Conservation (phyloP, 2,113 vertebrate species). For the Arenaria interpres region DNA sequence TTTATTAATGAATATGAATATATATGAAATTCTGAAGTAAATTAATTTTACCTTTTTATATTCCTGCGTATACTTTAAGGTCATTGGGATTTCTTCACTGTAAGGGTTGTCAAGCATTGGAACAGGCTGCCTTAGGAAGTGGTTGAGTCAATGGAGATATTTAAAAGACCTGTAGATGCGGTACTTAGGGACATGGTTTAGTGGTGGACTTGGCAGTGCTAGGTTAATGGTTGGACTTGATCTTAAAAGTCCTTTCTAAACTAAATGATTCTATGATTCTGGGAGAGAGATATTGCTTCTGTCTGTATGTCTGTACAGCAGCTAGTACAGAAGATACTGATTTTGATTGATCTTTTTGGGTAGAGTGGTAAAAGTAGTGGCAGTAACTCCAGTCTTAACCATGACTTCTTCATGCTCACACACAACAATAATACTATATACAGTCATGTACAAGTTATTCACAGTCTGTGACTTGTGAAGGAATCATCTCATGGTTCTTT, state of each 20-base stretch:
- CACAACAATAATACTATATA: not conserved
- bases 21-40: not conserved
- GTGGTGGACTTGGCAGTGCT: not conserved
- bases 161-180: not conserved
- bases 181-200: not conserved
- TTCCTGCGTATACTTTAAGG: not conserved
- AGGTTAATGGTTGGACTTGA: not conserved
- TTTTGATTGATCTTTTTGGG: not conserved
- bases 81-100: not conserved
- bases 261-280: not conserved
- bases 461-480: not conserved
- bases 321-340: not conserved
- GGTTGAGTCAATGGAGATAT: not conserved
- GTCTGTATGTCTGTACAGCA: not conserved
- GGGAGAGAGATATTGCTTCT: not conserved
- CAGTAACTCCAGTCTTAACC: not conserved
- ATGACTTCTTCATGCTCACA: not conserved
- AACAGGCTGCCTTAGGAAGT: not conserved
- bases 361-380: not conserved
- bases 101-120: not conserved
- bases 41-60: not conserved
- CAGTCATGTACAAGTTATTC: not conserved
- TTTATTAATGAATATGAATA: not conserved
- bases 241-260: not conserved
- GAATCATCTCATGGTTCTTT: not conserved